Base-by-base conservation (phyloP, 37 sponge, comb jelly and placozoan species). In the Beroe forskalii region DNA sequence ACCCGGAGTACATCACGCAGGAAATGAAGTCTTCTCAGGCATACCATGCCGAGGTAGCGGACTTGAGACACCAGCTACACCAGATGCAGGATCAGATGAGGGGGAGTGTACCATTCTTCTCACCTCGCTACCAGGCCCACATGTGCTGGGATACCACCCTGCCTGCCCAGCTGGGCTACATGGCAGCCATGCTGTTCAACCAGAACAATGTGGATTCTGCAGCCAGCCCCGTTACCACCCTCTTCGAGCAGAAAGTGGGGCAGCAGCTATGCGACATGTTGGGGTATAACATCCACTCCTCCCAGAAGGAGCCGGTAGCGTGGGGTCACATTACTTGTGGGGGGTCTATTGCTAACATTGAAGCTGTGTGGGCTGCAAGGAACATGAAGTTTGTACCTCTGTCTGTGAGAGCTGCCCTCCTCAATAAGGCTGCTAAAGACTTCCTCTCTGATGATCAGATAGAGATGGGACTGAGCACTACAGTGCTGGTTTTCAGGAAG, bases 271-370 rank as follows among this genome's bases (percentile, higher is more conserved):
- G 90, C 35, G 90, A 30, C 0, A 40, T 90, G 63, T 35, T 90
- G 90, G 90, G 90, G 2, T 90, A 63, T 32, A 90, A 61, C 43
- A 62, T 62, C 1, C 1, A 28, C 25, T 33, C 90, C 28, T 1
- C 19, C 1, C 6, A 32, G 2, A 33, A 69, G 38, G 72, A 69
- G 36, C 17, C 8, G 12, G 37, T 69, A 9, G 72, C 38, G 19
- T 90, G 90, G 90, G 90, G 90, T 25, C 90, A 90, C 66, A 37
- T 90, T 8, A 90, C 90, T 36, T 48, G 64, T 62, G 90, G 90
- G 0, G 90, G 90, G 1, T 62, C 90, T 14, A 32, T 90, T 67
- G 64, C 90, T 32, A 90, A 90, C 63, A 90, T 90, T 36, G 90
- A 90, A 67, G 63, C 90, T 27, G 24, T 90, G 22, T 90, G 90